phyloP scores from a whole-genome alignment of 2,888 invertebrate genomes.

The Dermolepida albohirtum region DNA sequence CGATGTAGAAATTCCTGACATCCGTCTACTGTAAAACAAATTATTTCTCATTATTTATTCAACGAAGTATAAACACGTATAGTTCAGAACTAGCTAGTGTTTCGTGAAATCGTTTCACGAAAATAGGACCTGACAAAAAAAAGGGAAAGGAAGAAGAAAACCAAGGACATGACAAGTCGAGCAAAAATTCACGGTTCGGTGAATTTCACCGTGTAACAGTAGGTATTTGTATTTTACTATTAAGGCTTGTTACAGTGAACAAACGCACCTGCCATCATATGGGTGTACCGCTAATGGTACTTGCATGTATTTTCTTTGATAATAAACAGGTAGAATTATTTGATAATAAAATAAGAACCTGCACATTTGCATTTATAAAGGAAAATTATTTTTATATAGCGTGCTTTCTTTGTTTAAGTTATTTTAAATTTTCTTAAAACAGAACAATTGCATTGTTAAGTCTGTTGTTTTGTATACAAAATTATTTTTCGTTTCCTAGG shows the following conservation, averaged over 20 bases:
- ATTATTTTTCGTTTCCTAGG: too few species aligned
- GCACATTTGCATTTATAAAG: background rate
- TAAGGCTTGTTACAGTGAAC: slow-evolving; percentile 20
- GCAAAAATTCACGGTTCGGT: slow-evolving; percentile 26
- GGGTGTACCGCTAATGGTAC: background rate
- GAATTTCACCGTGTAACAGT: background rate
- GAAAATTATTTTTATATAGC: too few species aligned
- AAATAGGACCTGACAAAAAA: background rate
- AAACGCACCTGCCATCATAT: slow-evolving; percentile 25
- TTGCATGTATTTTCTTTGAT: too few species aligned
- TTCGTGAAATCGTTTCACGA: background rate
- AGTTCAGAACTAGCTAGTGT: background rate
- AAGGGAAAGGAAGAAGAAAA: slow-evolving; percentile 13
- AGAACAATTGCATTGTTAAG: too few species aligned
- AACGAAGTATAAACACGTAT: background rate
- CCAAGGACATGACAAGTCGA: slow-evolving; percentile 29
- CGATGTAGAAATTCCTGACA: too few species aligned
- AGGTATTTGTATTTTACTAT: slow-evolving; percentile 9
- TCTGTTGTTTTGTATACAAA: too few species aligned
- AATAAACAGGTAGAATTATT: too few species aligned
- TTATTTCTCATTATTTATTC: too few species aligned
- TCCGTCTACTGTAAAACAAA: too few species aligned
- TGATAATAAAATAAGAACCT: too few species aligned
- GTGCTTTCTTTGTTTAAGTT: too few species aligned
- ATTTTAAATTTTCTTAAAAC: too few species aligned